Percentiles rank a stretch among this genome's conserved stretches.
Conservation (phyloP, 2,888 invertebrate genomes). For the Aphrophora alni region DNA sequence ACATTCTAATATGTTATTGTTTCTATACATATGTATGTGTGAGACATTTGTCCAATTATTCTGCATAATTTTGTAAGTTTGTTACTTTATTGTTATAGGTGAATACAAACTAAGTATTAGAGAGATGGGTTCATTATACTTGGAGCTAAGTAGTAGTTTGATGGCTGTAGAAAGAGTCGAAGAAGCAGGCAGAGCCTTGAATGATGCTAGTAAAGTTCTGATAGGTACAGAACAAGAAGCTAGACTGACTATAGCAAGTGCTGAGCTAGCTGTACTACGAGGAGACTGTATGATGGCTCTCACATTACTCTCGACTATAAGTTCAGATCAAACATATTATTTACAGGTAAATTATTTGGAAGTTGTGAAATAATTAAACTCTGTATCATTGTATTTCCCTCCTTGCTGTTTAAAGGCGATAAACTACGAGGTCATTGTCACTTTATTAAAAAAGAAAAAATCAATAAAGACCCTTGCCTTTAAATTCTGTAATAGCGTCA, state of each 20-base stretch:
- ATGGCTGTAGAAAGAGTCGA: constrained; percentile 71
- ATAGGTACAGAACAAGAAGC: constrained; percentile 81
- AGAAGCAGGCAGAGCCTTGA: constrained; percentile 83
- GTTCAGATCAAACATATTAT: constrained; percentile 84
- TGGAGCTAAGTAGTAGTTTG: constrained; percentile 84
- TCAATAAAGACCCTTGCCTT: too few relatives aligned
- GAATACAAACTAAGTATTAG: constrained; percentile 54
- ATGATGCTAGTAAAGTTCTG: constrained; percentile 62
- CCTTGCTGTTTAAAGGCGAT: too few relatives aligned
- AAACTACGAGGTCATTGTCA: too few relatives aligned
- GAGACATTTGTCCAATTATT: too few relatives aligned
- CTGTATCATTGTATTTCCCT: too few relatives aligned
- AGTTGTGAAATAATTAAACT: too few relatives aligned
- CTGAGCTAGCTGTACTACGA: constrained; percentile 80
- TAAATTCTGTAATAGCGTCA: too few relatives aligned
- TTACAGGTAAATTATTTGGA: constrained; percentile 68
- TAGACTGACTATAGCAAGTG: constrained; percentile 81
- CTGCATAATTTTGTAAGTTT: too few relatives aligned
- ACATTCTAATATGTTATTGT: too few relatives aligned
- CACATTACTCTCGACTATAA: constrained; percentile 76
- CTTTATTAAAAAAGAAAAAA: too few relatives aligned
- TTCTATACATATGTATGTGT: too few relatives aligned
- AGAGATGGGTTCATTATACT: constrained; percentile 85
- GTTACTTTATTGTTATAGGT: background rate
- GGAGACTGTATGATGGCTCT: constrained; percentile 85